Base-by-base conservation (phyloP, 2,797 vertebrate species). In the Emydoidea blandingii region DNA sequence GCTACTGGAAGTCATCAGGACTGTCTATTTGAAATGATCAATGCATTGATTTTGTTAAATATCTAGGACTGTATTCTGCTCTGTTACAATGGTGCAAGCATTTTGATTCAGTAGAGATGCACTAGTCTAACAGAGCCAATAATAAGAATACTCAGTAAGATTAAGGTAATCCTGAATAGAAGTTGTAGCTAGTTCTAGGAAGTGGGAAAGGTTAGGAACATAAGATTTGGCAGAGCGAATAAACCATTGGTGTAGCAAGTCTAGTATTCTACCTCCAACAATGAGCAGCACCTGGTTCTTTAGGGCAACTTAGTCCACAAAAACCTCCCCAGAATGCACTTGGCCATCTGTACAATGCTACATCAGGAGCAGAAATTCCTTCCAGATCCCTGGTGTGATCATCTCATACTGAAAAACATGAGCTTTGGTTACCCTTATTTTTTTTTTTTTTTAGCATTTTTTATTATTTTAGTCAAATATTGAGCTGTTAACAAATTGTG, bases 41-140 rank as follows among this genome's bases (percentile, higher is more conserved):
- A 2, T 31, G 29, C 1, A 1, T 37, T 86, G 84, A 6, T 37
- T 5, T 1, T 1, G 12, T 49, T 12, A 53, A 47, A 50, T 34
- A 80, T 82, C 56, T 7, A 3, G 31, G 52, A 21, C 8, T 7
- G 53, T 1, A 1, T 4, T 78, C 44, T 78, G 74, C 27, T 78
- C 27, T 78, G 44, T 31, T 29, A 78, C 74, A 78, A 8, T 49
- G 44, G 27, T 18, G 37, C n/a, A 37, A 72, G 5, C 34, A 68
- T 72, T 12, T 41, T 10, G 21, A 72, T 23, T 23, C 19, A 72
- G n/a, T 25, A n/a, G 68, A 41, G 37, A 12, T 25, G 37, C 10
- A 72, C 37, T 72, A 72, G 21, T 72, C 19, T 72, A 41, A 72
- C 9, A 11, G 65, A 72, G 18, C 68, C 68, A 72, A 21, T 25